phyloP scores from a whole-genome alignment of 2,113 vertebrate species.

The Phalacrocorax brasilianus region DNA sequence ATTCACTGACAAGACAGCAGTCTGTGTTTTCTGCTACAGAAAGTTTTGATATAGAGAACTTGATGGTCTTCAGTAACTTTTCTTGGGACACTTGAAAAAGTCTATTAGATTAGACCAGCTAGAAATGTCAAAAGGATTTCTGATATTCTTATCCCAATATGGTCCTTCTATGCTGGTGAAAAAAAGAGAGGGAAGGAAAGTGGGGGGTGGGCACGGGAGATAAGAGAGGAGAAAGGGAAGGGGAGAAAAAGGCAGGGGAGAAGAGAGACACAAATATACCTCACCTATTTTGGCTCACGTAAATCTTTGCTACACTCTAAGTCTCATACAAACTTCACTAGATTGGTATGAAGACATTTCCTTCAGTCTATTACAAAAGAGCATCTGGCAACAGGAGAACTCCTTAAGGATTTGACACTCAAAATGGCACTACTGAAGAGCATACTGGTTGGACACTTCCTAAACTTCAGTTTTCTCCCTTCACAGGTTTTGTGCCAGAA shows the following conservation, averaged over 20 bases:
- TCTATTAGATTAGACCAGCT: background rate
- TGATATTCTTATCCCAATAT: background rate
- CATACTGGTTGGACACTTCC: background rate
- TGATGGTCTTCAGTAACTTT: background rate
- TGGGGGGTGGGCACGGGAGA: accelerated
- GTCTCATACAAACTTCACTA: background rate
- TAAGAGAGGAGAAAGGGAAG: background rate
- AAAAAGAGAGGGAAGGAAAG: background rate
- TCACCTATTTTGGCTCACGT: background rate
- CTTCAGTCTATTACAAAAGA: background rate
- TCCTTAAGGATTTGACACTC: background rate
- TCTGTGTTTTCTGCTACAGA: background rate
- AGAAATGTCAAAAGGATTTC: background rate
- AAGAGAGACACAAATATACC: background rate
- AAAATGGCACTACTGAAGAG: background rate
- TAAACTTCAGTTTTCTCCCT: background rate
- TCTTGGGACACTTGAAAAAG: background rate
- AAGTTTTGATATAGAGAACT: background rate
- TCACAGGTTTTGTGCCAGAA: background rate
- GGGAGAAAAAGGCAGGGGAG: background rate
- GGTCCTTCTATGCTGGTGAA: background rate
- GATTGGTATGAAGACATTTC: background rate
- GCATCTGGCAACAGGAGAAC: background rate
- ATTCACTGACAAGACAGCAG: background rate
- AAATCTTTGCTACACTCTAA: background rate